phyloP scores from a whole-genome alignment of 1,140 invertebrate species.

The Ephestia elutella region DNA sequence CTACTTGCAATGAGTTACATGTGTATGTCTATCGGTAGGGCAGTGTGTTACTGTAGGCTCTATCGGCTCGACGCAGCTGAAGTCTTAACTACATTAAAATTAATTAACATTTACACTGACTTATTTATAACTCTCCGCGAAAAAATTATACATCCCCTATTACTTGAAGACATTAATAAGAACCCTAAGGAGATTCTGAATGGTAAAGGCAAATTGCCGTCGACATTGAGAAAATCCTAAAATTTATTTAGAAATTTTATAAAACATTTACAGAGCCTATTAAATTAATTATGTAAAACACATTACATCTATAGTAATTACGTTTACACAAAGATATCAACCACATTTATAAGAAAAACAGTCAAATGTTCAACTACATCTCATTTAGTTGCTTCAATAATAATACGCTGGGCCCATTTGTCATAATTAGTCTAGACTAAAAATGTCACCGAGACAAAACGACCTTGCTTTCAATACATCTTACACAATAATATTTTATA shows the following conservation, averaged over 20 bases:
- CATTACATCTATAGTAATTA: not conserved
- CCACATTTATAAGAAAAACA: not conserved
- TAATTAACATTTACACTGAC: not conserved
- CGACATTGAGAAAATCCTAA: not conserved
- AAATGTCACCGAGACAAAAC: not conserved
- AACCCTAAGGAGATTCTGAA: not conserved
- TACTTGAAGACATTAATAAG: not conserved
- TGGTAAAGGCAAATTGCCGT: not conserved
- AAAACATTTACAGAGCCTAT: not conserved
- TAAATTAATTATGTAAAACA: not conserved
- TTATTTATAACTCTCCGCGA: not conserved
- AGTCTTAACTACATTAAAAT: not conserved
- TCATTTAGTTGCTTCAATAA: no score
- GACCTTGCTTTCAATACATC: not conserved
- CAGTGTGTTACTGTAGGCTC: constrained; percentile 1
- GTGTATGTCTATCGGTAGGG: not conserved
- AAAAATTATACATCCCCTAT: not conserved
- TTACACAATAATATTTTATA: not conserved
- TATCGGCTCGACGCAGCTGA: not conserved
- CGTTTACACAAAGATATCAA: not conserved
- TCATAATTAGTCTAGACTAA: not conserved
- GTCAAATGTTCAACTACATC: not conserved
- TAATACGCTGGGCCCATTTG: no score
- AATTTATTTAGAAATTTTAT: not conserved
- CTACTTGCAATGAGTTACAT: not conserved